Conservation (phyloP, 2,113 vertebrate genomes). For the Malurus cyaneus region DNA sequence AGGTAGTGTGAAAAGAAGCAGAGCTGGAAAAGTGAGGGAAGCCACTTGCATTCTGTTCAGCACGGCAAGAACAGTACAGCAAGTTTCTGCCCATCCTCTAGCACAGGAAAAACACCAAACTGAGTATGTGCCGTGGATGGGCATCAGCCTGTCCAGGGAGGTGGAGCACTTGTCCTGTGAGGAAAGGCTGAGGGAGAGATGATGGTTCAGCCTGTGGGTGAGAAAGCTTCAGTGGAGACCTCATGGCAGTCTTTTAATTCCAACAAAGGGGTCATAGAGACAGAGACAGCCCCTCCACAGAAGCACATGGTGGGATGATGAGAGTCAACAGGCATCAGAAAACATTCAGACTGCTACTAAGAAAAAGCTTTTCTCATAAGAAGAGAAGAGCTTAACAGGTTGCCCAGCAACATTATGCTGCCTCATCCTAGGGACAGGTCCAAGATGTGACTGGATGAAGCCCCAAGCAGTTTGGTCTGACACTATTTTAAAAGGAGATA, state of each 20-base stretch:
- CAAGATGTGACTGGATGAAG: background rate
- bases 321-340: background rate
- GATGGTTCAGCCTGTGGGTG: accelerated
- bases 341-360: background rate
- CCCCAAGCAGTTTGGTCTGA: background rate
- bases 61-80: background rate
- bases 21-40: accelerated
- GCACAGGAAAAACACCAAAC: background rate
- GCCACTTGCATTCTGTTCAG: background rate
- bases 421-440: background rate
- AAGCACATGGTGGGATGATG: background rate
- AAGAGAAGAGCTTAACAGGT: background rate
- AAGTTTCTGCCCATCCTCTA: background rate
- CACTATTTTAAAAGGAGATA: background rate
- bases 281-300: background rate
- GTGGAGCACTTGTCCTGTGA: accelerated
- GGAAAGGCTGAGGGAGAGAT: background rate
- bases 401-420: background rate
- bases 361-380: background rate
- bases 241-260: background rate
- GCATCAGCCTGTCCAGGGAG: background rate
- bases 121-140: background rate
- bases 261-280: background rate
- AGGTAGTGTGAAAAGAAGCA: background rate
- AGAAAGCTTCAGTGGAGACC: background rate